Evolutionary conservation across 2,888 invertebrate species (phyloP).

Genomic region (Epirrita christyi): DNA sequence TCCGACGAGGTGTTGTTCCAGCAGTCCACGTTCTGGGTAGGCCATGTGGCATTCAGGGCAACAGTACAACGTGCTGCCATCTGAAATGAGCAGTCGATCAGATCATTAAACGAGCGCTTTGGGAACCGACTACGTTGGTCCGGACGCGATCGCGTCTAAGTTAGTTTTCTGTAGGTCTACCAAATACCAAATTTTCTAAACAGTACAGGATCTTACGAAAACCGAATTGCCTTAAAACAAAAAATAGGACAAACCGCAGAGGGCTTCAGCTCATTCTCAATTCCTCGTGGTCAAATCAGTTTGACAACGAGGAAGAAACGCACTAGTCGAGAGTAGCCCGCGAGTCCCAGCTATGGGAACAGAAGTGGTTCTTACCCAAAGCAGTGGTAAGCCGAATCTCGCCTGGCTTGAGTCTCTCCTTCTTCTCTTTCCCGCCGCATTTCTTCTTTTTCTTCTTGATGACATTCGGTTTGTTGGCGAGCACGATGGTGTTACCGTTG

Average conservation of each 20-base stretch:
- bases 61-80: constrained; percentile 93
- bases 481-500: constrained; percentile 57
- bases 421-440: constrained; percentile 88
- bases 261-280: no score
- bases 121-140: no score
- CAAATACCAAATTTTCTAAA: no score
- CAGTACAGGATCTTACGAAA: no score
- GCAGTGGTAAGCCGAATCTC: constrained; percentile 93
- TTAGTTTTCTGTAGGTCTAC: no score
- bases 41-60: constrained; percentile 96
- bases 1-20: constrained; percentile 94
- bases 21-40: constrained; percentile 92
- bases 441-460: constrained; percentile 89
- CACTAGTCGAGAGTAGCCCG: no score
- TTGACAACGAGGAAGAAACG: no score
- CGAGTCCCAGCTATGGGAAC: not conserved
- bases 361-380: constrained; percentile 58
- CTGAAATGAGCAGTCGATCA: constrained; percentile 56
- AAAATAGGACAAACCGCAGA: no score
- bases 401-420: constrained; percentile 93
- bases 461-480: constrained; percentile 34
- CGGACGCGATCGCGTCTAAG: no score
- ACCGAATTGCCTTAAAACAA: no score
- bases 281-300: no score
- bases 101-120: no score